These are phyloP conservation scores for Saccostrea echinata DNA, from an alignment of 1,140 invertebrate genomes.

Conservation along the genomic window DNA sequence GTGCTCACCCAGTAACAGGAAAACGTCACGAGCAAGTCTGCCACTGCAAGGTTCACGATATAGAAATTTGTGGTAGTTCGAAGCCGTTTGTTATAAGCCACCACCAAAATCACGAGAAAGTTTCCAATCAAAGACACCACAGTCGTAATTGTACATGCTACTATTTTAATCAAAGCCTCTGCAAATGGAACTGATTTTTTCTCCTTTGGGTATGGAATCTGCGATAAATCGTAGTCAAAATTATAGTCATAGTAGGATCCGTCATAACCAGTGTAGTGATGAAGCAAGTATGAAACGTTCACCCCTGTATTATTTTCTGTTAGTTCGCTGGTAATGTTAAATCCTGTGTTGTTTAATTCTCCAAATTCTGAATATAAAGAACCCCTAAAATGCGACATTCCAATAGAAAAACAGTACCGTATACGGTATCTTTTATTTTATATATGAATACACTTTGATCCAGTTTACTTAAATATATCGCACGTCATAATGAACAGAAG, in stretches of 20 bases:
- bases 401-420: neutral
- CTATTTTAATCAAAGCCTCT: slow-evolving; percentile 73
- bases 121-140: slow-evolving; percentile 69
- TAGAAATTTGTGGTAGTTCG: slow-evolving; percentile 73
- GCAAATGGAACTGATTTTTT: slow-evolving; percentile 56
- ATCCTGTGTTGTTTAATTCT: neutral
- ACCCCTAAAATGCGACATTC: neutral
- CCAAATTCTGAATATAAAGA: neutral
- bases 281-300: neutral
- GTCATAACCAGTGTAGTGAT: neutral
- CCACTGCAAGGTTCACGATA: slow-evolving; percentile 73
- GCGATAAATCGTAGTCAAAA: slow-evolving; percentile 12
- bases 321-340: neutral
- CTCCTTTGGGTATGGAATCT: slow-evolving; percentile 51
- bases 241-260: slow-evolving; percentile 1
- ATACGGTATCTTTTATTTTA: neutral
- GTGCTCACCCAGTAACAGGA: slow-evolving; percentile 81
- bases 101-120: slow-evolving; percentile 65
- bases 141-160: slow-evolving; percentile 70
- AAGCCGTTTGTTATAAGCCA: slow-evolving; percentile 65
- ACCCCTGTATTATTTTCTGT: neutral
- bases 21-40: slow-evolving; percentile 78
- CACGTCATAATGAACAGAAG: neutral
- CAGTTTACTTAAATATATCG: neutral
- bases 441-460: neutral